Evolutionary conservation across 2,113 vertebrate genomes (phyloP), one percentile per base, ranked within the genome.

Genomic region (Colinus virginianus): DNA sequence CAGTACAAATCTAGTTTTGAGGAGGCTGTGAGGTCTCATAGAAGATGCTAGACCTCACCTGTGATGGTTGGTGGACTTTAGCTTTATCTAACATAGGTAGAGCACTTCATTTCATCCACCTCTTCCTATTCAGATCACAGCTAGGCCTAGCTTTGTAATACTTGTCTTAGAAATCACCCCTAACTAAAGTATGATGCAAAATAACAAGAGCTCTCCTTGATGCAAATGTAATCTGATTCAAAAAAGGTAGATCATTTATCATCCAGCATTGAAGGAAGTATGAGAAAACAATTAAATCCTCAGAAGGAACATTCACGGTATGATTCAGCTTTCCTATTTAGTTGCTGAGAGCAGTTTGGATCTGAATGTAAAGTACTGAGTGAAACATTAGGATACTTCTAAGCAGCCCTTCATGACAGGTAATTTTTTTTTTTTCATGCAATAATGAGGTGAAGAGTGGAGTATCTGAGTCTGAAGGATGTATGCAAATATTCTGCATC

Each of bases 391-490:
- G 26, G 26, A 6, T 20, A 10, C 5, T 45, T 64, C 16, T 32
- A 34, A 46, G 53, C 0, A 0, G 18, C 58, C 61, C 53, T 32
- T 32, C 30, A 10, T 6, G 4, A 10, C 61, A 40, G 26, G 22
- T 32, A 45, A 36, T 25, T 28, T 18, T 25, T 64, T 64, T 23
- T 18, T 25, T 64, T 66, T 40, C 51, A 12, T n/a, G 9, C 16
- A 42, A 55, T 0, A 1, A n/a, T 40, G 49, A 16, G 13, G 2
- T 28, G 56, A 61, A 84, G 64, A 59, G 9, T 23, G n/a, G 23
- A 13, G 1, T 15, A n/a, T 86, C 6, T 7, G 26, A 67, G 8
- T 42, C 62, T 84, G 45, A 63, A 42, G 38, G 38, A 56, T 28
- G 40, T 13, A 22, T 46, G 58, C 38, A 71, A 74, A 63, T 40